Evolutionary conservation across 1,140 invertebrate species (phyloP), one percentile per base, ranked within the genome.

Genomic region (Pararge aegeria): DNA sequence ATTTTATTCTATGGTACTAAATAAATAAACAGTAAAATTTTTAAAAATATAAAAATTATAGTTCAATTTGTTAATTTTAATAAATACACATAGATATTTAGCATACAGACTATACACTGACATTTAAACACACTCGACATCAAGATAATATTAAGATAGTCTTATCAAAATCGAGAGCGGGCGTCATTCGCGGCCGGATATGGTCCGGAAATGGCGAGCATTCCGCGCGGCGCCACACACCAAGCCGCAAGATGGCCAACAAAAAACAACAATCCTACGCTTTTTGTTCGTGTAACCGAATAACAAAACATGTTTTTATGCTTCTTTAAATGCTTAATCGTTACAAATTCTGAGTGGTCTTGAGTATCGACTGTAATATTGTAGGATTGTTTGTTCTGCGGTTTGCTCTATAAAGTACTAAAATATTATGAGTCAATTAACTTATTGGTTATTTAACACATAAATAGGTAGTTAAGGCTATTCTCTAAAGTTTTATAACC

Each of bases 131-230:
- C 48, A 10, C 6, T 13, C 46, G 57, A 55, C 44, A 49, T 24
- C 24, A 30, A n/a, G 16, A 7, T 5, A 16, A 18, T 16, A 42
- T 42, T 1, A 18, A 16, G 38, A 7, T 7, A 58, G 61, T 51
- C 59, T 78, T 75, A 82, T 85, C 73, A 80, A 66, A 69, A 74
- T 66, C 62, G 61, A 54, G 66, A 65, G 58, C 62, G 78, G 72
- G 73, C 74, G 80, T 70, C 72, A 68, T 62, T 57, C 48, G 48
- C 66, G 73, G 62, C 80, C 86, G 86, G 86, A 89, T 78, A 82
- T 75, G 69, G 75, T 85, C 84, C 84, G 86, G 86, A 89, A 89
- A 89, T 89, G 76, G 83, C 84, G 69, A 53, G 76, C 84, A 89
- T 89, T 85, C 86, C 84, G 75, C 78, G 65, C 78, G 82, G 73